Evolutionary conservation across 2,797 vertebrate genomes (phyloP).

Genomic region (Cossypha dichroa): DNA sequence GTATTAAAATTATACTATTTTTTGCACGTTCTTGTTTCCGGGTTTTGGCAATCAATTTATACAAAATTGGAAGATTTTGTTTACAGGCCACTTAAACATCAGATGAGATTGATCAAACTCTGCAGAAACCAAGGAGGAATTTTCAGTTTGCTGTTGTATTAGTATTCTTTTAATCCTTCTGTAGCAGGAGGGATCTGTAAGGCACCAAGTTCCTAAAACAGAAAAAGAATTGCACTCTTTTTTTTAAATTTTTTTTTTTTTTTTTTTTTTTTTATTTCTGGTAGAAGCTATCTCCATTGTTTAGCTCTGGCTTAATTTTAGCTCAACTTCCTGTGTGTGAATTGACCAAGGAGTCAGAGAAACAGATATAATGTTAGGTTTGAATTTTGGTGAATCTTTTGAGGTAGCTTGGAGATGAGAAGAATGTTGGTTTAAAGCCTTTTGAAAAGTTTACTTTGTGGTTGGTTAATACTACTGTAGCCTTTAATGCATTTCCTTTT

Average conservation of each 20-base stretch:
- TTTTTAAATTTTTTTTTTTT: no score
- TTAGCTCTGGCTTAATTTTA: background rate
- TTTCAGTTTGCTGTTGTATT: background rate
- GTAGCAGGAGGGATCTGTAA: background rate
- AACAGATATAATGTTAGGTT: rapidly evolving
- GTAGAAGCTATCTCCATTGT: background rate
- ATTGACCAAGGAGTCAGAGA: background rate
- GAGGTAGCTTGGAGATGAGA: background rate
- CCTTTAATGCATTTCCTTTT: background rate
- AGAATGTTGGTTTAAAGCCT: background rate
- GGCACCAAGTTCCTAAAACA: background rate
- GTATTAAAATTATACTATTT: background rate
- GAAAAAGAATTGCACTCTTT: background rate
- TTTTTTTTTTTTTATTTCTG: background rate
- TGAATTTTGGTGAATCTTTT: background rate
- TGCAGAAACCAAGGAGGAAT: background rate
- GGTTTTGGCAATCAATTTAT: background rate
- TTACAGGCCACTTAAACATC: background rate
- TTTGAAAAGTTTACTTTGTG: background rate
- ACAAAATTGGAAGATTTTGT: background rate
- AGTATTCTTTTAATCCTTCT: background rate
- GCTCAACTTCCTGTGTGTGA: background rate
- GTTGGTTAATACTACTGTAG: background rate
- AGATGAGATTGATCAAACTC: background rate
- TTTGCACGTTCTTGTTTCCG: background rate